These are phyloP conservation scores for Folsomia candida DNA, from an alignment of 2,888 invertebrate species.

Conservation along the genomic window DNA sequence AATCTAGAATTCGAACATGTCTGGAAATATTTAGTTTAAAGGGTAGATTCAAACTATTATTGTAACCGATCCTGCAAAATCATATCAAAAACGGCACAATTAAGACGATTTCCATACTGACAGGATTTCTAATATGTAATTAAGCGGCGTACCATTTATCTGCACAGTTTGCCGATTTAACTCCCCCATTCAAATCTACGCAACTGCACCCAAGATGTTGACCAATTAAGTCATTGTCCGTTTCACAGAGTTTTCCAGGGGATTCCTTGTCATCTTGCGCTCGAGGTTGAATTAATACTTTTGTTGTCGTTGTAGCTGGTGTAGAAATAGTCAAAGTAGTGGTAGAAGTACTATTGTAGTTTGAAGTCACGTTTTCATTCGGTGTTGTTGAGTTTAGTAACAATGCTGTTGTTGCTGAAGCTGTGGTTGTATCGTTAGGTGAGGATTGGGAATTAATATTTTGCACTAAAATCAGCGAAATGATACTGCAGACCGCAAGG, in stretches of 20 bases:
- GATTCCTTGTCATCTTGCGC: not conserved
- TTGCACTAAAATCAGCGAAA: not conserved
- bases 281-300: not conserved
- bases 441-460: not conserved
- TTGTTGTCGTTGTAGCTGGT: not conserved
- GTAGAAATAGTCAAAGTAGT: not conserved
- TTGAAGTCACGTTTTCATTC: not conserved
- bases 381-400: not conserved
- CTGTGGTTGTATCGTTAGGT: not conserved
- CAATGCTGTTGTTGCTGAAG: not conserved
- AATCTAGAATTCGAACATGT: slow-evolving; percentile 36
- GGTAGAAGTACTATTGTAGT: not conserved
- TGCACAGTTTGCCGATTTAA: slow-evolving; percentile 21
- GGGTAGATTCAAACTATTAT: slow-evolving; percentile 26
- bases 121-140: too few relatives aligned
- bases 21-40: slow-evolving; percentile 38
- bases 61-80: slow-evolving; percentile 35
- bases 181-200: not conserved
- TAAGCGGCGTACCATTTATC: too few relatives aligned
- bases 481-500: not conserved
- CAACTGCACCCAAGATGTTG: slow-evolving; percentile 43
- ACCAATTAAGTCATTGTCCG: slow-evolving; percentile 31
- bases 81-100: too few relatives aligned
- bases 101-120: too few relatives aligned
- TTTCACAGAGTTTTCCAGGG: slow-evolving; percentile 19